These are phyloP conservation scores for Dasysyrphus albostriatus DNA, from an alignment of 2,888 invertebrate species.

Conservation along the genomic window DNA sequence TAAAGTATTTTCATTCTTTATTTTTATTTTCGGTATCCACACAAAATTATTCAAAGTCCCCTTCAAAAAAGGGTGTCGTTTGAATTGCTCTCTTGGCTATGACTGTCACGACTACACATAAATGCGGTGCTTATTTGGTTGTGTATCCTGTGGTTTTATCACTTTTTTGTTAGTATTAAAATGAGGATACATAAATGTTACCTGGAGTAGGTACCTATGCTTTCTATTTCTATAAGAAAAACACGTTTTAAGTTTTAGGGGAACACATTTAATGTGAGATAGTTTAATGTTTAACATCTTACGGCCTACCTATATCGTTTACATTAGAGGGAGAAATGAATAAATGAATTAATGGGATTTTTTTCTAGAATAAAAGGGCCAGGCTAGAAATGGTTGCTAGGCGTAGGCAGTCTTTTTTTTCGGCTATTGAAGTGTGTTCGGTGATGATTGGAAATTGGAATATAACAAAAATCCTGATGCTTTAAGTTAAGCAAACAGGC, in stretches of 20 bases:
- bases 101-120: constrained; percentile 10
- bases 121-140: background rate
- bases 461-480: no score
- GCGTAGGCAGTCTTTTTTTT: no score
- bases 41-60: constrained; percentile 17
- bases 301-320: background rate
- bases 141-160: background rate
- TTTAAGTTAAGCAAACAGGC: no score
- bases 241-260: background rate
- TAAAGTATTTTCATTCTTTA: background rate
- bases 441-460: no score
- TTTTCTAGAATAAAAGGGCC: background rate
- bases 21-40: background rate
- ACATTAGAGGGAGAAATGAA: background rate
- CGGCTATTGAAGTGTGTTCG: no score
- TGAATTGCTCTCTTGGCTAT: background rate
- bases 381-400: background rate
- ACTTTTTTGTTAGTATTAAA: background rate
- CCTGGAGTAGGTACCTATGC: background rate
- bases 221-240: background rate
- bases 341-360: background rate
- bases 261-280: background rate
- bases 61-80: background rate
- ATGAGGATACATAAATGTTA: background rate
- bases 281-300: background rate